A percentile compares a stretch with the other conserved stretches of the same genome.
These are phyloP conservation scores for Rhopalosiphum maidis DNA, from an alignment of 1,140 invertebrate genomes.

Conservation along the genomic window DNA sequence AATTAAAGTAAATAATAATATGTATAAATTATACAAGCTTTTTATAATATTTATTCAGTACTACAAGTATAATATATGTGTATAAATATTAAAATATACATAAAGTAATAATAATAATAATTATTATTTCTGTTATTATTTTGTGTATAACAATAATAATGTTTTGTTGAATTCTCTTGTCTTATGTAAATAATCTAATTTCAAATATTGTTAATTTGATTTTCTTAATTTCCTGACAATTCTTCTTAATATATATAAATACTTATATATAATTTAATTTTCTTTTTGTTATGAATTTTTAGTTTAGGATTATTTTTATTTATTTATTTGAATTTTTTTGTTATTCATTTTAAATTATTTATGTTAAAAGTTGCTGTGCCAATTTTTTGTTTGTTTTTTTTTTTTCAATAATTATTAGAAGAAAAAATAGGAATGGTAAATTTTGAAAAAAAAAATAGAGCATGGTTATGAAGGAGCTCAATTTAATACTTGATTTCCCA, in stretches of 20 bases:
- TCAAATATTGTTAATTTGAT: slow-evolving; percentile 48
- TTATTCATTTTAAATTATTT: slow-evolving; percentile 56
- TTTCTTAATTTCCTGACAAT: slow-evolving; percentile 48
- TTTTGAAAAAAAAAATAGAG: background rate
- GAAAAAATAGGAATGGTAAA: background rate
- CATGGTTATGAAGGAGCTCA: background rate
- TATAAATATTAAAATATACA: background rate
- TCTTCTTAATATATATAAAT: slow-evolving; percentile 21
- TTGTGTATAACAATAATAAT: slow-evolving; percentile 23
- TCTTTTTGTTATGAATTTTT: slow-evolving; percentile 49
- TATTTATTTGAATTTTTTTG: slow-evolving; percentile 52
- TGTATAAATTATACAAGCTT: slow-evolving; percentile 46
- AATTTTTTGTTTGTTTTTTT: slow-evolving; percentile 45
- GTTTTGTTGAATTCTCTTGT: slow-evolving; percentile 34
- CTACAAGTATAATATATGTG: slow-evolving; percentile 23
- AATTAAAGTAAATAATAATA: slow-evolving; percentile 25
- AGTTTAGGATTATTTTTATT: slow-evolving; percentile 50
- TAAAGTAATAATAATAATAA: background rate
- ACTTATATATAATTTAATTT: background rate
- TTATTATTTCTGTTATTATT: slow-evolving; percentile 34
- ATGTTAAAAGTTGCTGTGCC: slow-evolving; percentile 46
- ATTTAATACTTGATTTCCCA: slow-evolving; percentile 17
- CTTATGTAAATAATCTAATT: slow-evolving; percentile 39
- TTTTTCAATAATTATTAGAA: background rate
- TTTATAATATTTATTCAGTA: slow-evolving; percentile 44